Base-by-base conservation (phyloP, 2,113 vertebrate species). In the Forbesichthys papilliferus region DNA sequence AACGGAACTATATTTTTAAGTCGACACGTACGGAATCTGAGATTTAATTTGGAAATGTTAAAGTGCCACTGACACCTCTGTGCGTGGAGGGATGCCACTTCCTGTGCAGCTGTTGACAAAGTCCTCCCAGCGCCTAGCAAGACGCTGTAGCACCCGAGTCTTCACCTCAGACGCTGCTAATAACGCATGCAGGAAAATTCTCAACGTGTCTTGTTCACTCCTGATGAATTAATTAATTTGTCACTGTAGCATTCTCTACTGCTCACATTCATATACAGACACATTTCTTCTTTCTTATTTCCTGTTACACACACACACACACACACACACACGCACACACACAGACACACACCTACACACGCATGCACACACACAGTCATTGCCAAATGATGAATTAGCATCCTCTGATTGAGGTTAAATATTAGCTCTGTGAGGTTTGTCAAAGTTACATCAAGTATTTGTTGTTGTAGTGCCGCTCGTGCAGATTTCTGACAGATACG, bases 101-200 rank as follows among this genome's bases (percentile, higher is more conserved):
- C 91, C 91, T 89, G 86, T 69, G 83, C 89, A 91, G 87, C 89
- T 92, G 90, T 84, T 14, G 84, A 89, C 84, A 80, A 84, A 89
- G 91, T 87, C 88, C 88, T 80, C 71, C 46, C 61, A 55, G 63
- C 80, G 71, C 68, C 83, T 65, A 70, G 57, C 66, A 75, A 82
- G 75, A 78, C 83, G 85, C 74, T 74, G 77, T 58, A 54, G 69
- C 61, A 20, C 67, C 80, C 52, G 16, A 65, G 69, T 81, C 81
- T 81, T 80, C 87, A 81, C 83, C 71, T 89, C 82, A n/a, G 18
- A 53, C 48, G 34, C 74, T 75, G 69, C 78, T 76, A 85, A 85
- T 65, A 84, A 74, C 75, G 73, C 82, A 82, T 71, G 76, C 65
- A 76, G 72, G 56, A 66, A 53, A 66, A 71, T 61, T 0, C 57